Evolutionary conservation across 2,113 vertebrate genomes (phyloP).

Genomic region (Microtus montanus): DNA sequence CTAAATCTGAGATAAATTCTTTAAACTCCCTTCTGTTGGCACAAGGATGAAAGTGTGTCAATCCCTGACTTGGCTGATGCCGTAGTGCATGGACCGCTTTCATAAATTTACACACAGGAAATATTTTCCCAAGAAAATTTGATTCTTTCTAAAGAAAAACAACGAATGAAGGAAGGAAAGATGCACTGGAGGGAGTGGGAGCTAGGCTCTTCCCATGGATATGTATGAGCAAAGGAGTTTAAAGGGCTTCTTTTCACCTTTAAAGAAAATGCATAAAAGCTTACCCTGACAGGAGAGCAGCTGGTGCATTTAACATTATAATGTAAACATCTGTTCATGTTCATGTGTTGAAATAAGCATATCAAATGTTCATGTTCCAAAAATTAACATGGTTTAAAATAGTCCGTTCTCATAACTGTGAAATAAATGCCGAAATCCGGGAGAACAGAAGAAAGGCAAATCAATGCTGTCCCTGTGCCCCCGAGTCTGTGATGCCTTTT

Average conservation of each 20-base stretch:
- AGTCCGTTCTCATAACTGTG: constrained; percentile 50
- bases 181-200: not conserved
- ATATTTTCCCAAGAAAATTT: not conserved
- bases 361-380: constrained; percentile 75
- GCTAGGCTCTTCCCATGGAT: not conserved
- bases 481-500: not conserved
- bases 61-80: not conserved
- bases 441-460: not conserved
- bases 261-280: constrained; percentile 80
- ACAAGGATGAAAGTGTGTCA: not conserved
- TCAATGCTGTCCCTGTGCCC: not conserved
- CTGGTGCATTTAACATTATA: constrained; percentile 79
- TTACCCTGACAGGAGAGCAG: constrained; percentile 74
- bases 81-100: fast-evolving
- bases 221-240: constrained; percentile 53
- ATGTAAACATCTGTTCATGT: constrained; percentile 84
- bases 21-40: not conserved
- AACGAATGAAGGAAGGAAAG: not conserved
- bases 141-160: not conserved
- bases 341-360: constrained; percentile 78
- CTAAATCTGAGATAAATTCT: not conserved
- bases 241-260: constrained; percentile 73
- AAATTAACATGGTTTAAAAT: constrained; percentile 76
- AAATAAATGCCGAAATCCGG: not conserved
- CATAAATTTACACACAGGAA: not conserved